phyloP scores from a whole-genome alignment of 2,113 vertebrate genomes.

The Bujurquina vittata region DNA sequence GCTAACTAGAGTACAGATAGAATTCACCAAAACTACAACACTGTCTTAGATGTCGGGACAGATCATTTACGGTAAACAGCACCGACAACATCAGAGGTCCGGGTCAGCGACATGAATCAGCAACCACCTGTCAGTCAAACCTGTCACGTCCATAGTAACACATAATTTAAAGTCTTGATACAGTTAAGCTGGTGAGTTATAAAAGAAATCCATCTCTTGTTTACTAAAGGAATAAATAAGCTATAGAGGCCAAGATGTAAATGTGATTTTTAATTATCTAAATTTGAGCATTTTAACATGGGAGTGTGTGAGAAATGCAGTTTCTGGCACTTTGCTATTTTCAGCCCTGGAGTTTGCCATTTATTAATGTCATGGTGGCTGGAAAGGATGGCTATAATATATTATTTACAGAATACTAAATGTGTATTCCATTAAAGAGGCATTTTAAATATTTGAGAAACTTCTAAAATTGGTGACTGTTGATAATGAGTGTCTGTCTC shows the following conservation, averaged over 20 bases:
- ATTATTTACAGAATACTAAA: neutral
- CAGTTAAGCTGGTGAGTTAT: neutral
- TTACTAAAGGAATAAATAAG: neutral
- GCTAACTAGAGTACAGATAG: neutral
- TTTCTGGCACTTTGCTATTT: neutral
- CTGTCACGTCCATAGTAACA: neutral
- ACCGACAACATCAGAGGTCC: neutral
- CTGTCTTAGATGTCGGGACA: neutral
- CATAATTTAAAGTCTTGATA: neutral
- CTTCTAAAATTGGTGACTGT: neutral
- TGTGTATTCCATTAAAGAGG: neutral
- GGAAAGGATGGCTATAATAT: neutral
- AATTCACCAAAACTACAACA: neutral
- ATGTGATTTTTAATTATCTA: neutral
- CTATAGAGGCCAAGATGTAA: neutral
- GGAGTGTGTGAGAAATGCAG: neutral
- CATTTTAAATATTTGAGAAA: neutral
- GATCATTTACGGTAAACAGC: neutral
- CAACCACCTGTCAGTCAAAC: neutral
- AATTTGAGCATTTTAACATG: neutral
- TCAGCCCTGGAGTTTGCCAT: neutral
- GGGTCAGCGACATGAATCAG: too few relatives aligned
- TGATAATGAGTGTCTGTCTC: neutral
- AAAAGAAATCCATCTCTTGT: neutral
- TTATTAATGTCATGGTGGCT: neutral